Conservation (phyloP, 2,888 invertebrate genomes). For the Lottia scabra region DNA sequence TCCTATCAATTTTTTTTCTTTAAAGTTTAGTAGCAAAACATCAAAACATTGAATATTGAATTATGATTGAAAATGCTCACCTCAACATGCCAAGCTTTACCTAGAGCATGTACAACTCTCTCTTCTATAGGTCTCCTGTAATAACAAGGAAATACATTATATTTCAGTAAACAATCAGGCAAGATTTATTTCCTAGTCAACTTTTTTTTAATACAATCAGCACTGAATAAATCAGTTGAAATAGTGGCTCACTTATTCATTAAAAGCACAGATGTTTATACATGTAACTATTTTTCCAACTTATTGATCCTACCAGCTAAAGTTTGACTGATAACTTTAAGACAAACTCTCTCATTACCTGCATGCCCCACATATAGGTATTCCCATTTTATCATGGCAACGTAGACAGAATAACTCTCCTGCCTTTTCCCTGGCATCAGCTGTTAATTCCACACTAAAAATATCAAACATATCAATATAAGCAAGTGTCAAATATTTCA, state of each 20-base stretch:
- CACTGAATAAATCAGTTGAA: too few relatives aligned
- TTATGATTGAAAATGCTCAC: conserved; percentile 31
- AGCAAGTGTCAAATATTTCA: too few relatives aligned
- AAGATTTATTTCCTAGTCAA: too few relatives aligned
- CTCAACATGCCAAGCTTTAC: conserved; percentile 69
- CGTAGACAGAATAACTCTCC: conserved; percentile 96
- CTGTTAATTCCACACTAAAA: conserved; percentile 88
- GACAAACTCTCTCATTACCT: conserved; percentile 44
- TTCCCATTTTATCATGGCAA: conserved; percentile 99
- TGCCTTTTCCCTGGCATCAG: conserved; percentile 95
- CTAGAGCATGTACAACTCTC: conserved; percentile 96
- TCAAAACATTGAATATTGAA: background rate
- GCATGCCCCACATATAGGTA: conserved; percentile 99
- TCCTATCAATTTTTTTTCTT: too few relatives aligned
- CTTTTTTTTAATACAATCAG: too few relatives aligned
- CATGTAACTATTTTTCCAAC: too few relatives aligned
- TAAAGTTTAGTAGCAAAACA: too few relatives aligned
- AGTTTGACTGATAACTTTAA: too few relatives aligned
- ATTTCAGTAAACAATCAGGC: background rate
- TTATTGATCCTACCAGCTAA: too few relatives aligned
- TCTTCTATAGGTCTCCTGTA: conserved; percentile 96
- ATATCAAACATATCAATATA: background rate
- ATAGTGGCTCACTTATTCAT: too few relatives aligned
- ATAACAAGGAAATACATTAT: background rate
- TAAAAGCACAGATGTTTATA: too few relatives aligned